Evolutionary conservation across 2,797 vertebrate species (phyloP).

Genomic region (Sebastes minor): DNA sequence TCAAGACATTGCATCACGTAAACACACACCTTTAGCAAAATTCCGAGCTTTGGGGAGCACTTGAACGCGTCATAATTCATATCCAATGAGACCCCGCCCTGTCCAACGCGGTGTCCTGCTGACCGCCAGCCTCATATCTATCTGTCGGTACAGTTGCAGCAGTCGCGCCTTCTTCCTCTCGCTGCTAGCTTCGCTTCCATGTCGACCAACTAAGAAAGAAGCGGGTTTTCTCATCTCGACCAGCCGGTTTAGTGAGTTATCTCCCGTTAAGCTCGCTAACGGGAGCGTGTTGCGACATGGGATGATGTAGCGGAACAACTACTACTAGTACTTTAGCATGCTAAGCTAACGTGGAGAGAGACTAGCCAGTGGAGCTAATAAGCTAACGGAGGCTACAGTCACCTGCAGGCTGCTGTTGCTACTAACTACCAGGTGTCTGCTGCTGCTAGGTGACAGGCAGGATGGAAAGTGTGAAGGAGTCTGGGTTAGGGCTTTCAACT

Average conservation of each 20-base stretch:
- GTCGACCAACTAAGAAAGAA: slow-evolving; percentile 26
- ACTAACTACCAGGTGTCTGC: not conserved
- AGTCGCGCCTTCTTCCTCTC: slow-evolving; percentile 43
- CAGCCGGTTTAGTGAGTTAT: slow-evolving; percentile 44
- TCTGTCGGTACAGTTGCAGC: slow-evolving; percentile 24
- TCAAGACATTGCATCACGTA: no score
- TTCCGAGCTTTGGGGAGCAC: slow-evolving; percentile 34
- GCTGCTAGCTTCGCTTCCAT: slow-evolving; percentile 35
- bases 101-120: slow-evolving; percentile 41
- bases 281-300: slow-evolving; percentile 42
- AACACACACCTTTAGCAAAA: no score
- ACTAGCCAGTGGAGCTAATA: slow-evolving; percentile 19
- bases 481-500: slow-evolving; percentile 32
- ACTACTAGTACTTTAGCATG: slow-evolving; percentile 50
- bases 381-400: slow-evolving; percentile 57
- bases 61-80: slow-evolving; percentile 72
- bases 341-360: slow-evolving; percentile 61
- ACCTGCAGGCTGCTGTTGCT: slow-evolving; percentile 59
- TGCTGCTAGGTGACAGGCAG: no score
- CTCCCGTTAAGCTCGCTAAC: slow-evolving; percentile 55
- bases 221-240: slow-evolving; percentile 2
- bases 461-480: slow-evolving; percentile 67
- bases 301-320: slow-evolving; percentile 67
- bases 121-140: slow-evolving; percentile 30
- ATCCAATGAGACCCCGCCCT: slow-evolving; percentile 80